Evolutionary conservation across 2,113 vertebrate species (phyloP).

Genomic region (Seriola rivoliana): DNA sequence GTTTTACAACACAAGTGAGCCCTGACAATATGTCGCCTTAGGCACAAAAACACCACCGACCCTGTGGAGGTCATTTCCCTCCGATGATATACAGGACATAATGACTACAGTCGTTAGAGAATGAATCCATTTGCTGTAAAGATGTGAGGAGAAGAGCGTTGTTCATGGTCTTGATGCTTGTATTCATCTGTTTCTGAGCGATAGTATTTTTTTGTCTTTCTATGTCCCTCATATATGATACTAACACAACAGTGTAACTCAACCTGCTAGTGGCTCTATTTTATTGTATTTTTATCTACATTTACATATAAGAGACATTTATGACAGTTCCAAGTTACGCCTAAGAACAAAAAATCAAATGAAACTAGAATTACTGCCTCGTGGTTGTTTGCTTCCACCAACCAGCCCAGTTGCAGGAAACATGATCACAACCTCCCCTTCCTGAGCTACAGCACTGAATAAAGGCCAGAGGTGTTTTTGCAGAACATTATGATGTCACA

Average conservation of each 20-base stretch:
- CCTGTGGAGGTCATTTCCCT: constrained; percentile 4
- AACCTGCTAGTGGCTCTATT: constrained; percentile 6
- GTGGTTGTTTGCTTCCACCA: no score
- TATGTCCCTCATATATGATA: background rate
- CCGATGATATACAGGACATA: constrained; percentile 3
- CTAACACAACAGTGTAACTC: background rate
- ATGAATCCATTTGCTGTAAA: background rate
- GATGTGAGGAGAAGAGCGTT: background rate
- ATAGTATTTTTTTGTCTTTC: background rate
- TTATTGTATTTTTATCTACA: constrained; percentile 43
- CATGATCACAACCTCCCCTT: no score
- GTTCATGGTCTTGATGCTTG: background rate
- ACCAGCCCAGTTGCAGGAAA: no score
- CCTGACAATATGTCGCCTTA: constrained; percentile 1
- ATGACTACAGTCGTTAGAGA: background rate
- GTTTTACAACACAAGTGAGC: background rate
- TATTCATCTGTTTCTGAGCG: background rate
- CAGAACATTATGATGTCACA: no score
- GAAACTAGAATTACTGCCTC: background rate
- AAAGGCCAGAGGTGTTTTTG: no score
- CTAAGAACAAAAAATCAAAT: background rate
- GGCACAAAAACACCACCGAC: background rate
- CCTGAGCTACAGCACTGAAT: no score
- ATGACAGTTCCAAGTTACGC: background rate
- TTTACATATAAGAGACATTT: background rate